Evolutionary conservation across 2,797 vertebrate species (phyloP).

Genomic region (Bovichtus diacanthus): DNA sequence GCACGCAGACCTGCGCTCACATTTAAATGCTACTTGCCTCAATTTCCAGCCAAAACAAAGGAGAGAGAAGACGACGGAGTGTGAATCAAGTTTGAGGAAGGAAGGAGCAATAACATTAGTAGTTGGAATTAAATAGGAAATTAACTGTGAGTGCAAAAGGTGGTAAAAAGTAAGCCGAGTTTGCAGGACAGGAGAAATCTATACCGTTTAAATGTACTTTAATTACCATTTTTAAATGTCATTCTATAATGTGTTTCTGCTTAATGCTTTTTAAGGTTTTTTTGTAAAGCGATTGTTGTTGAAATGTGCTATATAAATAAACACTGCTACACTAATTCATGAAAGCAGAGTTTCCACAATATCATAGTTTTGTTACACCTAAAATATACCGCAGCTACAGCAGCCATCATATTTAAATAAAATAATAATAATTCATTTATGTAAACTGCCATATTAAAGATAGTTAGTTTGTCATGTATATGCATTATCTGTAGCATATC

Average conservation of each 20-base stretch:
- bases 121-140: conserved; percentile 23
- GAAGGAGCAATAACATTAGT: conserved; percentile 13
- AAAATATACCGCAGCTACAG: not conserved
- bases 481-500: not conserved
- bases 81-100: conserved; percentile 10
- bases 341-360: not conserved
- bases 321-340: not conserved
- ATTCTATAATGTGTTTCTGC: too few species aligned
- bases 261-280: too few species aligned
- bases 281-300: too few species aligned
- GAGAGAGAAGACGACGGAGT: conserved; percentile 5
- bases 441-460: not conserved
- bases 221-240: too few species aligned
- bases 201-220: too few species aligned
- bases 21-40: conserved; percentile 50
- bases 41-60: conserved; percentile 30
- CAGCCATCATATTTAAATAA: too few species aligned
- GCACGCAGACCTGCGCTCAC: conserved; percentile 23
- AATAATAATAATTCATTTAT: too few species aligned
- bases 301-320: too few species aligned
- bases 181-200: not conserved
- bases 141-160: conserved; percentile 2
- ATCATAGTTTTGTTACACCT: not conserved
- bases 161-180: not conserved
- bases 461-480: not conserved